Conservation (phyloP, 2,113 vertebrate species). For the Nesogale talazaci region DNA sequence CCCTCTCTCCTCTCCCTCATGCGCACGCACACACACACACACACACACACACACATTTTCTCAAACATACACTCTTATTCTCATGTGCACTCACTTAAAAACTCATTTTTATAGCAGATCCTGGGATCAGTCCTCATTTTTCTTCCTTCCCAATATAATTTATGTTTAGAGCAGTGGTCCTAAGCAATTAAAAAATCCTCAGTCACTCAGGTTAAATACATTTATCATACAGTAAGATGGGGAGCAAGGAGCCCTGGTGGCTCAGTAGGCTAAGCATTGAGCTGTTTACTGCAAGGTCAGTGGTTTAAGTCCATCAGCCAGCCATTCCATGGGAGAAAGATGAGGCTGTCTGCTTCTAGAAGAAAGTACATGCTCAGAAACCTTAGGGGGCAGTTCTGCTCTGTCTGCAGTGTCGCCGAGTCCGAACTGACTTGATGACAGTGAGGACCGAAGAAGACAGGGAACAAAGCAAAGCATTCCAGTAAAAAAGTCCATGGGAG, state of each 20-base stretch:
- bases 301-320: too few relatives aligned
- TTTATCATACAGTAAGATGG: neutral
- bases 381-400: too few relatives aligned
- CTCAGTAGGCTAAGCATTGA: too few relatives aligned
- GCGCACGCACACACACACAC: neutral
- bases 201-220: neutral
- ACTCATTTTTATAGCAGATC: neutral
- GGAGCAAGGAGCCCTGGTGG: too few relatives aligned
- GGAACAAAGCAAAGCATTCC: constrained; percentile 6
- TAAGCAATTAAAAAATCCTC: neutral
- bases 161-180: neutral
- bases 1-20: neutral
- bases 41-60: neutral
- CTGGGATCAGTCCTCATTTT: neutral
- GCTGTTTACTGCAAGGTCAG: too few relatives aligned
- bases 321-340: too few relatives aligned
- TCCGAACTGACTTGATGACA: too few relatives aligned
- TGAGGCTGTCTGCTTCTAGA: too few relatives aligned
- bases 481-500: neutral
- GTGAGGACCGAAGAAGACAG: too few relatives aligned
- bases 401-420: too few relatives aligned
- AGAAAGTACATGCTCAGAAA: too few relatives aligned
- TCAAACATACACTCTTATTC: neutral
- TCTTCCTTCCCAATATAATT: neutral
- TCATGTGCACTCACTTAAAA: neutral